Evolutionary conservation across 2,113 vertebrate species (phyloP), one percentile per base, ranked within the genome.

Genomic region (Larimichthys crocea): DNA sequence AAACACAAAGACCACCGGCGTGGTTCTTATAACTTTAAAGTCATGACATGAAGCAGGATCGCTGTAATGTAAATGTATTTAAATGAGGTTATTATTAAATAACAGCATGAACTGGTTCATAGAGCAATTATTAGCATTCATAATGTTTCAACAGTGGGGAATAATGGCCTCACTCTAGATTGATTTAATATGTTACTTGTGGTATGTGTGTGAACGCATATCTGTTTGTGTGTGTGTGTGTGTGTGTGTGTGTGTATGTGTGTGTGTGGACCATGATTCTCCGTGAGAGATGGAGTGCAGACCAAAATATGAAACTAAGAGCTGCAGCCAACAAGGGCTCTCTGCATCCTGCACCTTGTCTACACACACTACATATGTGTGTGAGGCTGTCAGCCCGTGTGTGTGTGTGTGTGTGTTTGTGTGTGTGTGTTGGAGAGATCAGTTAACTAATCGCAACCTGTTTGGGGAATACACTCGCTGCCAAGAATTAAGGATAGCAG

Each of bases 401-500:
- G 44, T 50, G 57, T 49, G 60, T 49, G 71, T 48, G 61, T 26
- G 26, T 26, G 26, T 26, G 26, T 26, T 1, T 26, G 26, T 26
- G 59, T 56, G 64, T 57, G 76, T 74, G 74, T 52, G 44, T 65
- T 50, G 26, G 53, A 49, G 66, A 74, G 70, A 83, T 81, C 75
- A 69, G 44, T 77, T 74, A 81, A 76, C 67, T 80, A 77, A 87
- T 74, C 20, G 3, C 22, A 46, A 60, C 15, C 66, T 77, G 62
- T 63, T 77, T 2, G 55, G 81, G 67, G 86, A 80, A 84, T 69
- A 65, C 62, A 69, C 35, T 74, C 29, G 15, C 81, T 74, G 72
- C 73, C 85, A 87, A 83, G 61, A 84, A 83, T 80, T 64, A 77
- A 84, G 68, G 10, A 42, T 60, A 63, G 46, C 66, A 57, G 59